Evolutionary conservation across 2,113 vertebrate genomes (phyloP).

Genomic region (Plotosus lineatus): DNA sequence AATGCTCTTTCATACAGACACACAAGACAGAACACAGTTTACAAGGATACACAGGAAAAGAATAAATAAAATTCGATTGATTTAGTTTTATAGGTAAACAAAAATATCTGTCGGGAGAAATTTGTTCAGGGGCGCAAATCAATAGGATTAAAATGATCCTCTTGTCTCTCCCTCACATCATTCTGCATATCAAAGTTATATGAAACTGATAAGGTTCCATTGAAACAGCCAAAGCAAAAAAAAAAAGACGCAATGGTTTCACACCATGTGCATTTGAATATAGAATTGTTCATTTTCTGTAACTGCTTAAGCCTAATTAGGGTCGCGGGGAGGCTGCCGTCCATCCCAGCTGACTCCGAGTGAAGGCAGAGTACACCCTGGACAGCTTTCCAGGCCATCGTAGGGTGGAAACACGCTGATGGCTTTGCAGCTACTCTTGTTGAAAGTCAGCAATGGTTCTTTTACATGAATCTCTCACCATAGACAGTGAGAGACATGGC

Average conservation of each 20-base stretch:
- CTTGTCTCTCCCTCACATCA: neutral
- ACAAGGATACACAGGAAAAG: neutral
- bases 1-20: neutral
- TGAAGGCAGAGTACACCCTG: too few species aligned
- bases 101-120: neutral
- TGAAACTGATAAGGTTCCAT: neutral
- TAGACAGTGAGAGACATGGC: too few species aligned
- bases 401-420: too few species aligned
- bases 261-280: neutral
- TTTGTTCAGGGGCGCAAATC: neutral
- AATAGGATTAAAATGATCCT: neutral
- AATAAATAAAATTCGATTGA: neutral
- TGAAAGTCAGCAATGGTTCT: too few species aligned
- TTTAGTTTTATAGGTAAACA: constrained; percentile 7
- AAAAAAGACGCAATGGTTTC: neutral
- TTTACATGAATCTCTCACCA: too few species aligned
- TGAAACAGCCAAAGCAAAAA: neutral
- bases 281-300: too few species aligned
- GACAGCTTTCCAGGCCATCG: too few species aligned
- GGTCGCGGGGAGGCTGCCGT: too few species aligned
- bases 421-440: too few species aligned
- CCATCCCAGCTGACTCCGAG: too few species aligned
- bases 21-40: too few species aligned
- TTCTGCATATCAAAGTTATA: neutral
- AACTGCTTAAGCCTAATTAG: too few species aligned